Evolutionary conservation across 2,888 invertebrate species (phyloP).

Genomic region (Drosophila emarginata): DNA sequence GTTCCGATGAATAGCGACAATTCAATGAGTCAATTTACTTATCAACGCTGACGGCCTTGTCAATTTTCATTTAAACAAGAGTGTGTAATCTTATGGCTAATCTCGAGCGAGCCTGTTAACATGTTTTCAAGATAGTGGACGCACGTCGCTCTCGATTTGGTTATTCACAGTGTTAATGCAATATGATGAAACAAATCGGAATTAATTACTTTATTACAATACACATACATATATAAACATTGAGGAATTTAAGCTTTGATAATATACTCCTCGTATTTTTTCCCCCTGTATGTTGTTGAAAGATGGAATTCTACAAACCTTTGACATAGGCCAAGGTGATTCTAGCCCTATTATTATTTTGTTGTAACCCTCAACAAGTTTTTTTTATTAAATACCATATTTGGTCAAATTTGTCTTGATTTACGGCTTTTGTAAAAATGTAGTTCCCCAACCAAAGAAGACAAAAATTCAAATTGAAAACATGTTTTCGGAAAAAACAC

Average conservation of each 20-base stretch:
- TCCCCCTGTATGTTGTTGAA: too few species aligned
- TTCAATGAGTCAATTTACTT: not conserved
- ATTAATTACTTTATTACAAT: too few species aligned
- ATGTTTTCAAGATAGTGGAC: slow-evolving; percentile 31
- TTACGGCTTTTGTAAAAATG: not conserved
- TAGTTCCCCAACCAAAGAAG: not conserved
- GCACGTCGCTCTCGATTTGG: slow-evolving; percentile 28
- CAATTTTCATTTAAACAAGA: slow-evolving; percentile 2
- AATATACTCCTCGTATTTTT: too few species aligned
- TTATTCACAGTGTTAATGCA: slow-evolving; percentile 21
- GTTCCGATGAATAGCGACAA: not conserved
- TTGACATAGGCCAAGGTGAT: too few species aligned
- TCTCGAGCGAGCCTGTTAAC: slow-evolving; percentile 25
- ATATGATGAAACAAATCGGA: slow-evolving; percentile 11
- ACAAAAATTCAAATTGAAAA: not conserved
- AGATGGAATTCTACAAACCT: too few species aligned
- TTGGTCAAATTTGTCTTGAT: not conserved
- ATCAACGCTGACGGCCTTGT: not conserved
- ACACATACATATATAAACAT: too few species aligned
- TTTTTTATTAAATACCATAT: not conserved
- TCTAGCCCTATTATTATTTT: too few species aligned
- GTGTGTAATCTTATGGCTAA: slow-evolving; percentile 17
- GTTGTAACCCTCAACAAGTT: too few species aligned
- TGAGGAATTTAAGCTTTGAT: too few species aligned
- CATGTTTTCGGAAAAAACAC: not conserved